A percentile compares a stretch with the other conserved stretches of the same genome.
These are phyloP conservation scores for Hipparchia sbordonii DNA, from an alignment of 2,888 invertebrate genomes.

Conservation along the genomic window DNA sequence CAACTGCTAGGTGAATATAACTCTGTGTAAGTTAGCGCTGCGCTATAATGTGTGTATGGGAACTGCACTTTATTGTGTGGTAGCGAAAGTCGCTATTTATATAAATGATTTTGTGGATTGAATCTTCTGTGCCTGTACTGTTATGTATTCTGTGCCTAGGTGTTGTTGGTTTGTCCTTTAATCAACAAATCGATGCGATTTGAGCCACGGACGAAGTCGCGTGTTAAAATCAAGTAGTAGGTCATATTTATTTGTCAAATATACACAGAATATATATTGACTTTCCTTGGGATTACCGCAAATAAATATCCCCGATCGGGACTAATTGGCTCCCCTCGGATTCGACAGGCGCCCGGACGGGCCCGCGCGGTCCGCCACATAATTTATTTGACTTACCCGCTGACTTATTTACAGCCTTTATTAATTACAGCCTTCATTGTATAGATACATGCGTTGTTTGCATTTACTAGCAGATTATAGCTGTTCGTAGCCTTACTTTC, in stretches of 20 bases:
- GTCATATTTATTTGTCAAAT: slow-evolving; percentile 1
- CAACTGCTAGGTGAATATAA: too few relatives aligned
- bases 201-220: too few relatives aligned
- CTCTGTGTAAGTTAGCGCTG: too few relatives aligned
- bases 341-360: slow-evolving; percentile 71
- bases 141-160: too few relatives aligned
- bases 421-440: slow-evolving; percentile 34
- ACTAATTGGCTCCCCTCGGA: slow-evolving; percentile 80
- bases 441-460: background rate
- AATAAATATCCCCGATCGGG: slow-evolving; percentile 77
- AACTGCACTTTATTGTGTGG: too few relatives aligned
- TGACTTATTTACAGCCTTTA: slow-evolving; percentile 43
- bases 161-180: too few relatives aligned
- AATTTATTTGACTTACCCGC: slow-evolving; percentile 70
- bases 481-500: background rate
- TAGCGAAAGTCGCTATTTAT: too few relatives aligned
- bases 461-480: background rate
- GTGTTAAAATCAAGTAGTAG: background rate
- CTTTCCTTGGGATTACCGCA: slow-evolving; percentile 75
- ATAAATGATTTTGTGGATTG: too few relatives aligned
- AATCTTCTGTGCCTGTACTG: too few relatives aligned
- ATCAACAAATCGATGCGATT: too few relatives aligned
- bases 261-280: slow-evolving; percentile 34
- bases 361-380: slow-evolving; percentile 69
- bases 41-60: too few relatives aligned